Percentiles rank a stretch among this genome's conserved stretches.
phyloP scores from a whole-genome alignment of 64 coral and sea anemone genomes.

The Trachythela sp. region DNA sequence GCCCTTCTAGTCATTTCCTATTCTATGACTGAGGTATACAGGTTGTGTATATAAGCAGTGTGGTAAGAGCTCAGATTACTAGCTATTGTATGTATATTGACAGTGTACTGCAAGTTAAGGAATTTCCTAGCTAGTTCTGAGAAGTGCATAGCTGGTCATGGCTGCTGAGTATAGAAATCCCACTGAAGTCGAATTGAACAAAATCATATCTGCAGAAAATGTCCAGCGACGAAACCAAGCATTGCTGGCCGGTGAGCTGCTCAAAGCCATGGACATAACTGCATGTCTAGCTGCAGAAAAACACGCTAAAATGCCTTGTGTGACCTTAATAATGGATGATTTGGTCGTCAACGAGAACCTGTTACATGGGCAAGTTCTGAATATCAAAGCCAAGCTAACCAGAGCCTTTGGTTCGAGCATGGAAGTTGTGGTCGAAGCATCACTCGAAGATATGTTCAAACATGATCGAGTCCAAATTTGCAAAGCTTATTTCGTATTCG shows the following conservation, averaged over 20 bases:
- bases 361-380: slow-evolving; percentile 62
- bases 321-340: slow-evolving; percentile 62
- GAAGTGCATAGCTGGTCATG: too few species aligned
- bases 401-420: slow-evolving; percentile 71
- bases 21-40: too few species aligned
- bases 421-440: slow-evolving; percentile 58
- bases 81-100: too few species aligned
- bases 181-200: slow-evolving; percentile 56
- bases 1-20: too few species aligned
- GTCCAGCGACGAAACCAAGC: slow-evolving; percentile 51
- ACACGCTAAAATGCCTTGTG: slow-evolving; percentile 56
- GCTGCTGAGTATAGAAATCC: slow-evolving; percentile 10
- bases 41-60: too few species aligned
- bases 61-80: too few species aligned
- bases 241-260: slow-evolving; percentile 50
- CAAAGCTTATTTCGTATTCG: slow-evolving; percentile 60
- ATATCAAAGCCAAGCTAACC: slow-evolving; percentile 54
- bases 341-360: slow-evolving; percentile 52
- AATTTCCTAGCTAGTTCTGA: too few species aligned
- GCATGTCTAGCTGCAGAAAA: slow-evolving; percentile 73
- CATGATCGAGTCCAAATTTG: slow-evolving; percentile 33
- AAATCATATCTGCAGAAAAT: slow-evolving; percentile 55
- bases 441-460: slow-evolving; percentile 52
- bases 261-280: slow-evolving; percentile 67
- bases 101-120: too few species aligned